Base-by-base conservation (phyloP, 2,797 vertebrate species). In the Cygnus olor region DNA sequence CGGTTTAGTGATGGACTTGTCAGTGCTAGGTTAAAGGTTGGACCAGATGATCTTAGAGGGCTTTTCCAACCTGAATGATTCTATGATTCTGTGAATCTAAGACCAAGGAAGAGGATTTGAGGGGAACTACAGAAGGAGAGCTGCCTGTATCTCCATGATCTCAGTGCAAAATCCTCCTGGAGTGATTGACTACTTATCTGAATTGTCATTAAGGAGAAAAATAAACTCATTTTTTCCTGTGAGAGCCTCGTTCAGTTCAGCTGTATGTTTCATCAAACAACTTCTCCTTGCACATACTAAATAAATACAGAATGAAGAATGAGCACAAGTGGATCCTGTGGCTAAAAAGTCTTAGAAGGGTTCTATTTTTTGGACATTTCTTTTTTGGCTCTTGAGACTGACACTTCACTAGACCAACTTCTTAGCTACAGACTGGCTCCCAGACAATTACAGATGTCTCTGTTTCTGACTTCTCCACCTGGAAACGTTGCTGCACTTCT, bases 191-290 rank as follows among this genome's bases (percentile, higher is more conserved):
- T 70, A 70, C 36, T 83, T 79, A 81, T 72, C 60, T 84, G 70
- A 89, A 90, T 57, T 30, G 14, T 76, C 82, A 88, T 88, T 92
- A 77, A 65, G 53, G 47, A 93, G 80, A 92, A 91, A 94, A 95
- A 94, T 79, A 96, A 90, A 83, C 36, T 56, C 30, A 90, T 83
- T 78, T 93, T 79, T 73, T 84, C 51, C 44, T 90, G 42, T 56
- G 63, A 92, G 79, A 44, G 92, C 82, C 47, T 84, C 87, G 81
- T 89, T 92, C 87, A 72, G 40, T 72, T 90, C 85, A 74, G 77
- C 13, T 70, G 47, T 11, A n/a, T 66, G 47, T 94, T 93, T 86
- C 74, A 95, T 93, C 89, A 90, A 86, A 36, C 60, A 79, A 5
- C 44, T 84, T 92, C 58, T 96, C 69, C 80, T 88, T 80, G 18